Evolutionary conservation across 2,113 vertebrate species (phyloP).

Genomic region (Eulemur rufifrons): DNA sequence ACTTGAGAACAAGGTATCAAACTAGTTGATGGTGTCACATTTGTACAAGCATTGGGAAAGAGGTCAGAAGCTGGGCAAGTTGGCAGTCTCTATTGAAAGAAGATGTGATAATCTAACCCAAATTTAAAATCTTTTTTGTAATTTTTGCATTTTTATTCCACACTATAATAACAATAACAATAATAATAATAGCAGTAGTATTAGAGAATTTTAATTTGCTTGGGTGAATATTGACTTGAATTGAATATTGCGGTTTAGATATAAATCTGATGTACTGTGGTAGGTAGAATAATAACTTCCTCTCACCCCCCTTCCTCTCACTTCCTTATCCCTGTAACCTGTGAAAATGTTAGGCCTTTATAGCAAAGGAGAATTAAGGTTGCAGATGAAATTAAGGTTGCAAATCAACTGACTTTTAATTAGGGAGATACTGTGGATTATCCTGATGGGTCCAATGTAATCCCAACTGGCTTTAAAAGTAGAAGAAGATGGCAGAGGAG

Average conservation of each 20-base stretch:
- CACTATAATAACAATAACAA: not conserved
- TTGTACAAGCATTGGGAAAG: not conserved
- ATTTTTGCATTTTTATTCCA: not conserved
- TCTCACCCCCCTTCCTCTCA: fast-evolving
- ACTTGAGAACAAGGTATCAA: not conserved
- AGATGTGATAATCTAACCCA: not conserved
- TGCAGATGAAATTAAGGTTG: not conserved
- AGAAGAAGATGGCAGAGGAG: not conserved
- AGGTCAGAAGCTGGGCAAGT: not conserved
- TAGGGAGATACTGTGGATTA: not conserved
- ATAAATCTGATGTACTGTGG: not conserved
- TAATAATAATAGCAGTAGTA: not conserved
- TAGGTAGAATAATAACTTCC: not conserved
- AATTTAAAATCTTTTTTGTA: not conserved
- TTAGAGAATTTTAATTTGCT: not conserved
- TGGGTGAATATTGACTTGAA: not conserved
- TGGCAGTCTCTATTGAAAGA: not conserved
- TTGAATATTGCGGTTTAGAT: not conserved
- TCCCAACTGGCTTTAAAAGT: not conserved
- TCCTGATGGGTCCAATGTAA: not conserved
- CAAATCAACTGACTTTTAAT: not conserved
- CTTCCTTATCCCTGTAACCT: not conserved
- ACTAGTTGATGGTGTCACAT: not conserved
- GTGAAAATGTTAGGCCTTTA: not conserved
- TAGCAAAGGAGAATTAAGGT: not conserved